phyloP scores from a whole-genome alignment of 2,797 vertebrate species.

The Protonibea diacanthus region DNA sequence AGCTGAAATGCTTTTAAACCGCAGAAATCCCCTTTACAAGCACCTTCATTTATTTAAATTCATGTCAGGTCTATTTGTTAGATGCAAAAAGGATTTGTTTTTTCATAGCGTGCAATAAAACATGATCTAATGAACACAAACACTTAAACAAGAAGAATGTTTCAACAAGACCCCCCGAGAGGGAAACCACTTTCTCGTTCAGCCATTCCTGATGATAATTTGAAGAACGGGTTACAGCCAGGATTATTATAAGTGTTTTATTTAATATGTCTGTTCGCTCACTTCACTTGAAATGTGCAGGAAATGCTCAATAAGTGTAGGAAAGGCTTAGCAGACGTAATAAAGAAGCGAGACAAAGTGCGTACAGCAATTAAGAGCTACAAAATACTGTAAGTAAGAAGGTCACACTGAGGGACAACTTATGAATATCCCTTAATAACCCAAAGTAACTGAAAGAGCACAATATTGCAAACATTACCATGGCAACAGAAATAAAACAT shows the following conservation, averaged over 20 bases:
- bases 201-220: neutral
- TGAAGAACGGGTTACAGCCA: neutral
- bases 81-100: conserved; percentile 18
- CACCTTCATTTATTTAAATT: conserved; percentile 15
- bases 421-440: neutral
- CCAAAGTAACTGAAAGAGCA: neutral
- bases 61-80: neutral
- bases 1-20: neutral
- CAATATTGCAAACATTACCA: conserved; percentile 10
- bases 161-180: neutral
- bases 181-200: neutral
- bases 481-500: conserved; percentile 9
- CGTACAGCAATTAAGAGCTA: neutral
- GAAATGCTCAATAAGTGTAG: neutral
- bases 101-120: conserved; percentile 29
- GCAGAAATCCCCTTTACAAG: conserved; percentile 9
- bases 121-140: conserved; percentile 2
- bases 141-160: neutral
- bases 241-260: neutral
- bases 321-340: neutral
- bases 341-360: neutral
- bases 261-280: conserved; percentile 13
- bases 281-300: neutral
- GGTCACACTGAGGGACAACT: neutral
- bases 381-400: neutral